These are phyloP conservation scores for Antedon mediterranea DNA, from an alignment of 53 echinoderm and acorn worm species.

Conservation along the genomic window DNA sequence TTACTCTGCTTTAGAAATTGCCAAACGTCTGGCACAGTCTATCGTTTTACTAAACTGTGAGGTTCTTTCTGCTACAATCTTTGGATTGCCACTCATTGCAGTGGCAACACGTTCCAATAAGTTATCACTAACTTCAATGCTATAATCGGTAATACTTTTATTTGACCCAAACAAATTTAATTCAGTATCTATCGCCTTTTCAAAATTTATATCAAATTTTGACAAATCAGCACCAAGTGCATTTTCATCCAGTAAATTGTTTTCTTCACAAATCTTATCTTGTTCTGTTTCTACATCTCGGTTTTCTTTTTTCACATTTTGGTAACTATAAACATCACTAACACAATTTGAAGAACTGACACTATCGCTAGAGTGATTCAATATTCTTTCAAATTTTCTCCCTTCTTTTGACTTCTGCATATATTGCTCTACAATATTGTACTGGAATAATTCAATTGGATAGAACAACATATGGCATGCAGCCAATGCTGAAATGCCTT, in stretches of 20 bases:
- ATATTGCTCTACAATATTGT: constrained; percentile 92
- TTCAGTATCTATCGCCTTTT: constrained; percentile 3
- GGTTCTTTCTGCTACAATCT: constrained; percentile 52
- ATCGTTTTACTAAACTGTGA: constrained; percentile 41
- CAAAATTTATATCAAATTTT: constrained; percentile 5
- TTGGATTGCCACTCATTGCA: constrained; percentile 64
- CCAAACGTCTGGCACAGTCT: constrained; percentile 63
- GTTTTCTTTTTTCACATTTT: too few species aligned
- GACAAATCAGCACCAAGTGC: neutral
- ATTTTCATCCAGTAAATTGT: constrained; percentile 9
- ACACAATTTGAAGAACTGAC: too few species aligned
- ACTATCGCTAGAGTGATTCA: too few species aligned
- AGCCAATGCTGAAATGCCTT: constrained; percentile 78
- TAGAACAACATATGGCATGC: constrained; percentile 92
- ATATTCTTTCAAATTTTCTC: neutral
- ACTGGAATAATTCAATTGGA: constrained; percentile 74
- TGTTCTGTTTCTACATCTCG: neutral
- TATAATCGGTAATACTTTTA: constrained; percentile 35
- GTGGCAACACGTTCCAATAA: constrained; percentile 82
- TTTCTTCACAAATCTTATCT: constrained; percentile 27
- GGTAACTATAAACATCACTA: too few species aligned
- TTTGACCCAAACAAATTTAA: constrained; percentile 52
- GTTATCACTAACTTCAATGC: constrained; percentile 70
- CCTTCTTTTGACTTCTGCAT: constrained; percentile 29
- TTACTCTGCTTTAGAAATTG: constrained; percentile 81